Base-by-base conservation (phyloP, 2,113 vertebrate species). In the Aramus guarauna region DNA sequence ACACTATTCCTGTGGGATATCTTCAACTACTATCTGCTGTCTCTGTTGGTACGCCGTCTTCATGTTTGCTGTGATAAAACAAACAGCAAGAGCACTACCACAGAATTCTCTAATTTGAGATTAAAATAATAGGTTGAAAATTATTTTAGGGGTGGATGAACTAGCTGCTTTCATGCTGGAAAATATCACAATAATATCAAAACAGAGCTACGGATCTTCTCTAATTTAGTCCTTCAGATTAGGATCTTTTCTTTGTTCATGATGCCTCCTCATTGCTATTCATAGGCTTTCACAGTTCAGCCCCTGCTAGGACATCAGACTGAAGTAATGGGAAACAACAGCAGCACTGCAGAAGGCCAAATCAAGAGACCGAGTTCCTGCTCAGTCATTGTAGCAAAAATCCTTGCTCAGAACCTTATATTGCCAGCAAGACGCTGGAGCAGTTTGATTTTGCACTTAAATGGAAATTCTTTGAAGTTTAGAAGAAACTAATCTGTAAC, bases 401-500 rank as follows among this genome's bases (percentile, higher is more conserved):
- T 47, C 92, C 92, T 92, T 86, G 81, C 55, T 90, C 93, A 77
- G 89, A 96, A 84, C 73, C 93, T 94, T 77, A 34, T 37, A 86
- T 62, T 93, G 94, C 89, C 92, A 95, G 96, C 87, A 91, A 93
- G 92, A 93, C 19, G 7, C 62, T 90, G 93, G 88, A 94, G 86
- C 95, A 12, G 94, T 97, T 97, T 95, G 96, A 96, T 97, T 97
- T 96, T 96, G 95, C 86, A 91, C 92, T 95, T 94, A 94, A 95
- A 90, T 93, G 95, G 95, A 92, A 96, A 96, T 93, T 93, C 96
- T 95, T 94, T 97, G 88, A 97, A 95, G 94, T 97, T 97, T 94
- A 93, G 89, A 90, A 94, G 90, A 97, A 97, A 96, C 94, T 94
- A 96, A 96, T 98, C 94, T 86, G 94, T 94, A 98, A 96, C 95